Evolutionary conservation across 2,113 vertebrate genomes (phyloP), one percentile per base, ranked within the genome.

Genomic region (Pangasianodon gigas): DNA sequence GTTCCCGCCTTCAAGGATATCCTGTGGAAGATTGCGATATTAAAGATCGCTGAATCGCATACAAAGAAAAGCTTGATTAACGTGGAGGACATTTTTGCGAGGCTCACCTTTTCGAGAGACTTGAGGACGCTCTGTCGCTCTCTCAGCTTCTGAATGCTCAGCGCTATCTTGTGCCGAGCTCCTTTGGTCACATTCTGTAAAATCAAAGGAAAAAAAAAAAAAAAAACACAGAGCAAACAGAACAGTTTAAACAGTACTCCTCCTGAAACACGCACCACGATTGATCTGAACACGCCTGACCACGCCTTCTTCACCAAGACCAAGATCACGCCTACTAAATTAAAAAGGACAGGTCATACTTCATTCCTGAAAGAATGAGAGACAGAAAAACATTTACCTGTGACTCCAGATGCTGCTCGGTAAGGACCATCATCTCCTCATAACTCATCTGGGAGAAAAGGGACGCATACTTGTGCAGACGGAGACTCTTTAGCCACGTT

Each of bases 371-470:
- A 74, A 74, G 6, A 74, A 41, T 0, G 1, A 37, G 21, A 19
- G 24, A 65, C 26, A 60, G 19, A 60, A 24, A 11, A 89, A 92
- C 46, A 84, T 89, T 92, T 91, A 99, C 98, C 97, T 98, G 98
- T 0, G 97, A 98, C 94, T 99, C 98, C 87, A 99, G 95, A 92
- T 98, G 97, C 65, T 98, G 97, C 92, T 99, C 98, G 3, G 97
- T 98, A 88, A 98, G 96, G 14, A 97, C 97, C 98, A 99, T 99
- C 98, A 99, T 99, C 93, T 99, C 98, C 83, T 98, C 97, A 0
- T 98, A 99, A 87, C 95, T 98, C 97, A 99, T 97, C 94, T 99
- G 98, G 81, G 97, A 97, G 93, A 99, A 99, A 54, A 99, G 97
- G 10, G 97, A 97, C 1, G 98, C 98, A 7, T 98, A 99, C 93